Evolutionary conservation across 2,113 vertebrate species (phyloP).

Genomic region (Podarcis raffonei): DNA sequence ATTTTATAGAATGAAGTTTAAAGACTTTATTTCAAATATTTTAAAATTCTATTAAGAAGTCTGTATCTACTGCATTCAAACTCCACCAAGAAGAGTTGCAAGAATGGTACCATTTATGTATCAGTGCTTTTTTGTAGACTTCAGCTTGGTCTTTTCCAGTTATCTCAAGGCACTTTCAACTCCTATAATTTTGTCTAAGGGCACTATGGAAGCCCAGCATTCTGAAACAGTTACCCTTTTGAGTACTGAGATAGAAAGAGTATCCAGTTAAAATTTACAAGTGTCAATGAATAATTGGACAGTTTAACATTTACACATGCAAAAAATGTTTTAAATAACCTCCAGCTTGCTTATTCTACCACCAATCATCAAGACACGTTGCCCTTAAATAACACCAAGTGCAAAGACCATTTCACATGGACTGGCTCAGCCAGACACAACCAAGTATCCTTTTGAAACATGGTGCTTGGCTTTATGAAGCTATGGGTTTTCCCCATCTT

Average conservation of each 20-base stretch:
- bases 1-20: conserved; percentile 18
- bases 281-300: not conserved
- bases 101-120: not conserved
- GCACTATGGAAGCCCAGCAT: not conserved
- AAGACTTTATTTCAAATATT: conserved; percentile 7
- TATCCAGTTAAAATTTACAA: not conserved
- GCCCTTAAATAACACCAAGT: not conserved
- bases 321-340: not conserved
- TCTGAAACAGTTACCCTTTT: too few species aligned
- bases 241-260: too few species aligned
- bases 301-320: not conserved
- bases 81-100: not conserved
- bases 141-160: not conserved
- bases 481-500: not conserved
- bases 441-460: not conserved
- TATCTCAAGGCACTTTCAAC: not conserved
- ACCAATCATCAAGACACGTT: not conserved
- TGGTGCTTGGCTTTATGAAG: not conserved
- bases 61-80: not conserved
- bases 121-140: not conserved
- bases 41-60: conserved; percentile 55
- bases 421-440: not conserved
- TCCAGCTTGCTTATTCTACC: not conserved
- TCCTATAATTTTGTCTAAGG: not conserved
- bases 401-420: not conserved